Conservation (phyloP, 2,797 vertebrate species). For the Scolopax rusticola region DNA sequence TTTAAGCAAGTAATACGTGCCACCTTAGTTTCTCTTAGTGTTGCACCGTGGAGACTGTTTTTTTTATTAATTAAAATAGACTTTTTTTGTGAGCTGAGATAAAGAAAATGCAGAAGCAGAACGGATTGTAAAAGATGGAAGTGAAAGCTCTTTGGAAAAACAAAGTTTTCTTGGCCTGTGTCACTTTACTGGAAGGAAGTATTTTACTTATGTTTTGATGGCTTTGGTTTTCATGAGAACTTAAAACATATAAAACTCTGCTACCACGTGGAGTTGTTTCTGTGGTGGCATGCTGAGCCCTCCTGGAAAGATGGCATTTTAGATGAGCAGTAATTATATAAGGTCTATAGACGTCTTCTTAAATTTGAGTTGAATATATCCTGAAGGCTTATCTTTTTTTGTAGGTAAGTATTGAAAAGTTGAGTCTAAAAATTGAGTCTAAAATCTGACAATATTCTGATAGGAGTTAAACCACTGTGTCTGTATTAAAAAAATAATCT, state of each 20-base stretch:
- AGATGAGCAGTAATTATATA: background rate
- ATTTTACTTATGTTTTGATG: accelerated
- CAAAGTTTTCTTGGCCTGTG: accelerated
- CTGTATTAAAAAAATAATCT: background rate
- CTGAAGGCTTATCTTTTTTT: background rate
- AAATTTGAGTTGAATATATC: background rate
- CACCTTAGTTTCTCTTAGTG: accelerated
- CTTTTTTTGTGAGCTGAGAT: too few species aligned
- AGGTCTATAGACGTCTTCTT: background rate
- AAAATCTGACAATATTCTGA: background rate
- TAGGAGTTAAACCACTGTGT: background rate
- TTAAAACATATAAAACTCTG: background rate
- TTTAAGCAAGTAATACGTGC: accelerated
- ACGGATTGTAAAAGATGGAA: background rate
- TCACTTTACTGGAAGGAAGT: background rate
- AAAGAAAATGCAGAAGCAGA: background rate
- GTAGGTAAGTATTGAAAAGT: background rate
- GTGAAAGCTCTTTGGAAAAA: background rate
- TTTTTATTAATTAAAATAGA: background rate
- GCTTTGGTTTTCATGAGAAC: background rate
- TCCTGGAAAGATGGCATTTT: background rate
- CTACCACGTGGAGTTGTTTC: background rate
- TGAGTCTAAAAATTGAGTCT: background rate
- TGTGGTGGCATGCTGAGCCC: background rate
- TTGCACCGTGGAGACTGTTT: accelerated